Conservation (phyloP, 2,888 invertebrate species). For the Clivina fossor region DNA sequence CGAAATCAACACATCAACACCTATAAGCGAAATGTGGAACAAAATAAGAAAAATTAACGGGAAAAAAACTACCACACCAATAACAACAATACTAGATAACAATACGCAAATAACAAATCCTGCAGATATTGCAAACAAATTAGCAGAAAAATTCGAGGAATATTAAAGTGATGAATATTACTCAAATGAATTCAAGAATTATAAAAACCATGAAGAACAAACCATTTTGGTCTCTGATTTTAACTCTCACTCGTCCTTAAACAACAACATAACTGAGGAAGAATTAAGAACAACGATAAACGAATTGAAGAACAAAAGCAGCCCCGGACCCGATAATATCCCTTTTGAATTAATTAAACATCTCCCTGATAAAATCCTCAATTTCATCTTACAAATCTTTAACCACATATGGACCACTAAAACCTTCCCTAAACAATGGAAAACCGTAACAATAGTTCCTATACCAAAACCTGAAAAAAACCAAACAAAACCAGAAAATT, state of each 20-base stretch:
- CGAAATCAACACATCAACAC: neutral
- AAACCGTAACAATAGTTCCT: neutral
- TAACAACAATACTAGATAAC: neutral
- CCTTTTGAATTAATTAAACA: neutral
- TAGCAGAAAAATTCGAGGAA: constrained; percentile 2
- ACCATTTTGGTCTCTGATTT: neutral
- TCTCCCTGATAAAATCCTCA: neutral
- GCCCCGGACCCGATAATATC: constrained; percentile 4
- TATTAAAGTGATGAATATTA: neutral
- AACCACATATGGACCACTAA: constrained; percentile 7
- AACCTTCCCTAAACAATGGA: constrained; percentile 1
- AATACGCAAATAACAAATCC: neutral
- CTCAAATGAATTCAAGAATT: neutral
- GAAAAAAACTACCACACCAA: neutral
- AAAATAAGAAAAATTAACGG: constrained; percentile 14
- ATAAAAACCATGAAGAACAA: neutral
- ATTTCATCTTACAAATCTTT: constrained; percentile 2
- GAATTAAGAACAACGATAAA: neutral
- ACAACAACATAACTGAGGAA: neutral
- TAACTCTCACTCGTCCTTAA: neutral
- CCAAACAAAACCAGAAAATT: neutral
- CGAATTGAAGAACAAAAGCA: neutral
- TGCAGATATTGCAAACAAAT: neutral
- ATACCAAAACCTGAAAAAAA: constrained; percentile 8
- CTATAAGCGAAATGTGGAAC: constrained; percentile 7